Conservation (phyloP, 2,888 invertebrate genomes). For the Drosophila trichaetosa region DNA sequence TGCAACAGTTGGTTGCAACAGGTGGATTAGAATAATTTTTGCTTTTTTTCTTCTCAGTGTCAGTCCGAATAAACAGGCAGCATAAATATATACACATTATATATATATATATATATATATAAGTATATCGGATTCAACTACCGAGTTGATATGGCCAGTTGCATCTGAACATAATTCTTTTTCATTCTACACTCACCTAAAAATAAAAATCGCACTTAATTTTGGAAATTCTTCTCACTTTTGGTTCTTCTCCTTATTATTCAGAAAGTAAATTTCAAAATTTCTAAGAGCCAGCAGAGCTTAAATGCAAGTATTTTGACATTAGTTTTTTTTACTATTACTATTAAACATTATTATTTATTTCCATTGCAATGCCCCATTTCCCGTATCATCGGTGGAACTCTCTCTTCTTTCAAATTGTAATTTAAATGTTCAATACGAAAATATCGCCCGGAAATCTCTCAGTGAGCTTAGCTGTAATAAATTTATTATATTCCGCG, state of each 20-base stretch:
- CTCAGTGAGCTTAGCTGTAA: background rate
- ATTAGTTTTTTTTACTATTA: background rate
- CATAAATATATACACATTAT: background rate
- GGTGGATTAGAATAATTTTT: conserved; percentile 4
- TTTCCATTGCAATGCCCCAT: background rate
- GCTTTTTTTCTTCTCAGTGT: background rate
- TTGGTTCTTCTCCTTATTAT: background rate
- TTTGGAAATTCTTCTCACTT: background rate
- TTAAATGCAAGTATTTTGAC: too few species aligned
- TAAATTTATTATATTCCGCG: background rate
- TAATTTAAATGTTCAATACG: background rate
- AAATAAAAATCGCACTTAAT: background rate
- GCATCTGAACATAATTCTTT: too few species aligned
- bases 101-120: too few species aligned
- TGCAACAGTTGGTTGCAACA: conserved; percentile 23
- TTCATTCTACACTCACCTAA: too few species aligned
- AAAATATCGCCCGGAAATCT: background rate
- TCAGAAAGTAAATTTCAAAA: background rate
- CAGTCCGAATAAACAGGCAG: background rate
- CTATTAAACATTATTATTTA: background rate
- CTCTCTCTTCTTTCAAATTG: background rate
- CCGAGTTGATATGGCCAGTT: too few species aligned
- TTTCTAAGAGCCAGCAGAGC: background rate
- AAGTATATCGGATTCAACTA: too few species aligned
- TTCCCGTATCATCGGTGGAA: background rate